Evolutionary conservation across 2,113 vertebrate genomes (phyloP).

Genomic region (Cynopterus brachyotis): DNA sequence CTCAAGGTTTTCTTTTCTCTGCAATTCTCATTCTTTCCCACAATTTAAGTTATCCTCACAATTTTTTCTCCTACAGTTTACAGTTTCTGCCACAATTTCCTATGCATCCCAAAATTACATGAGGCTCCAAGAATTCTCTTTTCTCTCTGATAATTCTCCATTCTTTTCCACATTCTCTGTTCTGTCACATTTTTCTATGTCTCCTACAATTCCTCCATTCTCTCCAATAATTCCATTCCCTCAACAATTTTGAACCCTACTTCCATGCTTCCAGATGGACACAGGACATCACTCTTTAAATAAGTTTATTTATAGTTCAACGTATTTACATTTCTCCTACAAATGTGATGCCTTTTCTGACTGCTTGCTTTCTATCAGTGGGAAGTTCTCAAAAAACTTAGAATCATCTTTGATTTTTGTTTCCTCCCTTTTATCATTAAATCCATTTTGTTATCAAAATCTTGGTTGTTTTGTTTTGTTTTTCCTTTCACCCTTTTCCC

Average conservation of each 20-base stretch:
- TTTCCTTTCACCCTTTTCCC: neutral
- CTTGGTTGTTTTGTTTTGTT: neutral
- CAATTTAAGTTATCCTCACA: neutral
- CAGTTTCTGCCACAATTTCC: neutral
- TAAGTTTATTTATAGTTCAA: neutral
- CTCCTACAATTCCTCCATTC: neutral
- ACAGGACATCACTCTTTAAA: neutral
- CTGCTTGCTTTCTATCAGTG: neutral
- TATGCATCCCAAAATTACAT: no score
- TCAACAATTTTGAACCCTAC: neutral
- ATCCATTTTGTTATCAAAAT: neutral
- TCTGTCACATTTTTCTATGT: neutral
- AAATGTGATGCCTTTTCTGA: neutral
- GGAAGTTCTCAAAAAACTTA: neutral
- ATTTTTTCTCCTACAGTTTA: neutral
- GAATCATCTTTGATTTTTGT: neutral
- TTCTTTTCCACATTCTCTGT: neutral
- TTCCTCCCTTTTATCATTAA: neutral
- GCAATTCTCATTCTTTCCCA: neutral
- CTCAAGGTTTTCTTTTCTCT: neutral
- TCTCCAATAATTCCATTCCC: neutral
- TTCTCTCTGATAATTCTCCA: neutral
- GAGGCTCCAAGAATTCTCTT: neutral
- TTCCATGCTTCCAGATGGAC: neutral
- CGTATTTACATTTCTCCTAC: neutral